A percentile compares a stretch with the other conserved stretches of the same genome.
phyloP scores from a whole-genome alignment of 2,888 invertebrate genomes.

The Ichneumoninae sp. region DNA sequence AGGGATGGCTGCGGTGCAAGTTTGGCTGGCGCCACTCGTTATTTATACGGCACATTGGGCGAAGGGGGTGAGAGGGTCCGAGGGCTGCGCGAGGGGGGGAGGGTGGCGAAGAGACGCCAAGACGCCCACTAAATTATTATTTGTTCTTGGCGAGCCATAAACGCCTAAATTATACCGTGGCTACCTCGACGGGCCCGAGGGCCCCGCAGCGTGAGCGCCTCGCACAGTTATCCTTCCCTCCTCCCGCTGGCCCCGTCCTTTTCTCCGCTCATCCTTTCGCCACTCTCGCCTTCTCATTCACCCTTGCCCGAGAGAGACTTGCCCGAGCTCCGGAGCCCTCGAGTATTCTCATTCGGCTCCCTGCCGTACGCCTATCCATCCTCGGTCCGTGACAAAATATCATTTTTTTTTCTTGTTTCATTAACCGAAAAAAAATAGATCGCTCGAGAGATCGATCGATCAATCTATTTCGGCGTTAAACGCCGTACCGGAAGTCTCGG shows the following conservation, averaged over 20 bases:
- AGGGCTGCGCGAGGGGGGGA: slow-evolving; percentile 49
- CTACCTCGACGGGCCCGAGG: slow-evolving; percentile 74
- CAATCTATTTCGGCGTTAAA: not conserved
- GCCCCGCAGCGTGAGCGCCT: slow-evolving; percentile 62
- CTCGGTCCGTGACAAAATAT: slow-evolving; percentile 62
- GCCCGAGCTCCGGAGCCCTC: slow-evolving; percentile 45
- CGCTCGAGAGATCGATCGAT: not conserved
- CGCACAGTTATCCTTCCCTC: slow-evolving; percentile 44
- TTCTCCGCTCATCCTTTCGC: slow-evolving; percentile 2
- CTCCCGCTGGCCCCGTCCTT: slow-evolving; percentile 1
- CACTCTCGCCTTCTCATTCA: slow-evolving; percentile 43
- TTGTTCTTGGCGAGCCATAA: slow-evolving; percentile 83
- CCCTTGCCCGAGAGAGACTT: slow-evolving; percentile 47
- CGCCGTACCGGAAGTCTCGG: not conserved
- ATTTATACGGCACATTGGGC: slow-evolving; percentile 79
- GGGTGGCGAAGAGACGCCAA: slow-evolving; percentile 73
- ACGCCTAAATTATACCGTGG: slow-evolving; percentile 83
- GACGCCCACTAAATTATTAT: slow-evolving; percentile 85
- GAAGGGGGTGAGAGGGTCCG: slow-evolving; percentile 49
- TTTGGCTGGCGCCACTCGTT: slow-evolving; percentile 84
- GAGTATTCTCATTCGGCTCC: slow-evolving; percentile 39
- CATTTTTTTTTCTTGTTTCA: not conserved
- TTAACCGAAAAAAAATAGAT: not conserved
- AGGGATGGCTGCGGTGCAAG: slow-evolving; percentile 77
- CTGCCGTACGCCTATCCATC: slow-evolving; percentile 13